Base-by-base conservation (phyloP, 1,140 invertebrate species). In the Popillia japonica region DNA sequence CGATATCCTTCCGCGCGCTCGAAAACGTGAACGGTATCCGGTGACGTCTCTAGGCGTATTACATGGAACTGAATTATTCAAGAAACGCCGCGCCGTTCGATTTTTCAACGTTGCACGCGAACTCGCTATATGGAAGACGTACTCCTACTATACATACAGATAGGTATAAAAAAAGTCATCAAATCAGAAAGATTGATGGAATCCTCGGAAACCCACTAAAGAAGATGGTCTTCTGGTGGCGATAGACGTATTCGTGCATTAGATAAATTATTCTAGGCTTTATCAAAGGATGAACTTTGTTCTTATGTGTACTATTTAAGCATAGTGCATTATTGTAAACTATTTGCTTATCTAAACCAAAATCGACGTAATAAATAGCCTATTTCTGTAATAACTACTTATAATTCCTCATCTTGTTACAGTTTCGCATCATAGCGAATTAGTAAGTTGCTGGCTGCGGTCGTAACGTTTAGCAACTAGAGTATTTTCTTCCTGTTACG, bases 41-140 rank as follows among this genome's bases (percentile, higher is more conserved):
- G 61, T 22, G 61, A 68, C 27, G 61, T 68, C 61, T 68, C 61
- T 68, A 68, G 48, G 61, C 61, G 61, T 22, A 68, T 34, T 68
- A 34, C 20, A 68, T 22, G 61, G 27, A 68, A 68, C 61, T 68
- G 61, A 68, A 68, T 68, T 68, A 68, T 68, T 68, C 61, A 68
- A 68, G 61, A 22, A 68, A 68, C 61, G 22, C 20, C 27, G 61
- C 61, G 22, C 20, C 27, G 61, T 68, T 68, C 61, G 61, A 68
- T 27, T 34, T 68, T 68, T 68, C 61, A 11, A 9, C 22, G 20
- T 68, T 27, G 61, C 61, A 68, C 61, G 61, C 61, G 27, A 68
- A 68, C 61, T 22, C 9, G 22, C 7, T 34, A 14, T 27, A 68
- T n/a, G 59, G 2, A 61, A 61, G 20, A 61, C 59, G 20, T 68